phyloP scores from a whole-genome alignment of 2,113 vertebrate genomes.

The Peromyscus leucopus region DNA sequence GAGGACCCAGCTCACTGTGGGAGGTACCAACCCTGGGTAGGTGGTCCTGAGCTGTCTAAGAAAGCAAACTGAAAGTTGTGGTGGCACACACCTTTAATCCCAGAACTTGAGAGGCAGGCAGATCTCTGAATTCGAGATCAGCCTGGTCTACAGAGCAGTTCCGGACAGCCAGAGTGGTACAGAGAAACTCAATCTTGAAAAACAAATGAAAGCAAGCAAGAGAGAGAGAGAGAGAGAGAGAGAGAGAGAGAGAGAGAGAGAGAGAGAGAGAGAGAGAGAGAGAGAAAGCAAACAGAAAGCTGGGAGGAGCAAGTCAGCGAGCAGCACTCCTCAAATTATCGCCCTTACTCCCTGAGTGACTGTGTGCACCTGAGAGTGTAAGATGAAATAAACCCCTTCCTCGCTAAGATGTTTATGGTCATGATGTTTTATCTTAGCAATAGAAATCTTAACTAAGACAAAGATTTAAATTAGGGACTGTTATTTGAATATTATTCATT shows the following conservation, averaged over 20 bases:
- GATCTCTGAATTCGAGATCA: not conserved
- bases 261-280: accelerated
- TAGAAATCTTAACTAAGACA: not conserved
- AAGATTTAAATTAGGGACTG: not conserved
- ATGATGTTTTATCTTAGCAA: not conserved
- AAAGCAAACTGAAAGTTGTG: not conserved
- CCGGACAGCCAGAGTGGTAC: not conserved
- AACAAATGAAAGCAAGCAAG: not conserved
- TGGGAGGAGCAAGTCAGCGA: not conserved
- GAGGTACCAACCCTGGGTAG: not conserved
- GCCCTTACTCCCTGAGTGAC: not conserved
- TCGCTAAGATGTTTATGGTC: not conserved
- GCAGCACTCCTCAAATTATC: not conserved
- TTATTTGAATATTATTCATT: not conserved
- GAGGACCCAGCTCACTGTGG: not conserved
- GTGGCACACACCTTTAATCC: not conserved
- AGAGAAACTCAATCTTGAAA: not conserved
- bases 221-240: too few relatives aligned
- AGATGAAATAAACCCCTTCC: not conserved
- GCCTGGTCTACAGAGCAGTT: not conserved
- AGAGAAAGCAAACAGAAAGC: not conserved
- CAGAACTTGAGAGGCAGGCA: not conserved
- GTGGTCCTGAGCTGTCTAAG: not conserved
- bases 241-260: too few relatives aligned
- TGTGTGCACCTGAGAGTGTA: not conserved